Evolutionary conservation across 2,888 invertebrate species (phyloP), one percentile per base, ranked within the genome.

Genomic region (Tetheella fluctuosa): DNA sequence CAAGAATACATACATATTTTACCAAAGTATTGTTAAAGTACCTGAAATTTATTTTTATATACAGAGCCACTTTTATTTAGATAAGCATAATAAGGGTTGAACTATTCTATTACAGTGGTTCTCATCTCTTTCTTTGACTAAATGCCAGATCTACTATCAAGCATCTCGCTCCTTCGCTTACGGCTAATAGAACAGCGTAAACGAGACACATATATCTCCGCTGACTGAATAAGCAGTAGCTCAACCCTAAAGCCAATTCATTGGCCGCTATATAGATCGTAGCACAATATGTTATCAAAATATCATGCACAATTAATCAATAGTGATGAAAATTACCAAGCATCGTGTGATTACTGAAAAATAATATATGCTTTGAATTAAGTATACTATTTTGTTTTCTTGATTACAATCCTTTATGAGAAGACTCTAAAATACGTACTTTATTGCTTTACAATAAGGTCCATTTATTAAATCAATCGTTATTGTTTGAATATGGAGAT

Each of bases 21-120:
- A 81, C 84, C 84, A 84, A 84, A 84, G 84, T 83, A 81, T 84
- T 82, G 74, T 78, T 75, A 53, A 20, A 63, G 84, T 84, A 84
- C 84, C 84, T 84, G 84, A 84, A 68, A 59, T 64, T 59, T 68
- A 69, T 70, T 69, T 64, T 48, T 58, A 60, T 62, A 63, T 54
- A 8, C 59, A 67, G 59, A 69, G 61, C 60, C 62, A 60, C 68
- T 60, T 52, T 63, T 64, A 37, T 57, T 56, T 71, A 69, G 60
- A 64, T 64, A 62, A 48, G 48, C 20, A 20, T 48, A 48, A 8
- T 3, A 2, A 48, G 17, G 48, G 48, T 20, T 48, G 20, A 48
- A 2, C 48, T 10, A 48, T 10, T n/a, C 17, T n/a, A 1, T 2
- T 2, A 10, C 20, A 48, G 48, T n/a, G 7, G 20, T 10, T 20